Percentiles rank a stretch among this genome's conserved stretches.
Evolutionary conservation across 2,888 invertebrate species (phyloP).

Genomic region (Andrena flavipes): DNA sequence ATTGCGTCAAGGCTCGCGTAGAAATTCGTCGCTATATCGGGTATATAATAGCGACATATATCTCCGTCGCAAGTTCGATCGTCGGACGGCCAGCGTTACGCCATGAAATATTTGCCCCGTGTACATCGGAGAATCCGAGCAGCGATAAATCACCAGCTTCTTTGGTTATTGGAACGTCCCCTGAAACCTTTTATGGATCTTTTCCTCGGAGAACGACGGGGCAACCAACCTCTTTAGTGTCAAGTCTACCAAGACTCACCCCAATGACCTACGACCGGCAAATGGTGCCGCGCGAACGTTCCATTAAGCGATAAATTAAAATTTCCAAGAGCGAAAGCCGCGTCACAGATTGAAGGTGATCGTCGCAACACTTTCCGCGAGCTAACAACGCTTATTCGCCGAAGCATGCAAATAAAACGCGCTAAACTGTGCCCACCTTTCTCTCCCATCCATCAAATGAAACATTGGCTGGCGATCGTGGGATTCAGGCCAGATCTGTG

Average conservation of each 20-base stretch:
- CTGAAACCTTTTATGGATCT: slow-evolving; percentile 31
- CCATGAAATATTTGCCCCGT: slow-evolving; percentile 38
- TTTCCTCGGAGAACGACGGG: slow-evolving; percentile 38
- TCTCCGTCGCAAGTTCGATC: slow-evolving; percentile 7
- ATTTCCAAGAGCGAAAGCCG: slow-evolving; percentile 14
- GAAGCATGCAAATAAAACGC: not conserved
- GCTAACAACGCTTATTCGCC: not conserved
- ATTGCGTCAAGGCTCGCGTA: not conserved
- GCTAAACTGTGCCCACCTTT: not conserved
- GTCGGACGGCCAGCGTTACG: slow-evolving; percentile 8
- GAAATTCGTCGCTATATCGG: not conserved
- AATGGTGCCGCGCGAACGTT: slow-evolving; percentile 44
- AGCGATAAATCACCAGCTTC: slow-evolving; percentile 60
- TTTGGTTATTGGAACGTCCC: slow-evolving; percentile 56
- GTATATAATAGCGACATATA: slow-evolving; percentile 15
- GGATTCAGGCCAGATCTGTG: not conserved
- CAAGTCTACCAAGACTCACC: slow-evolving; percentile 10
- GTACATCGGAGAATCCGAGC: slow-evolving; percentile 38
- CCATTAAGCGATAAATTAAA: slow-evolving; percentile 66
- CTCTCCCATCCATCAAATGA: not conserved
- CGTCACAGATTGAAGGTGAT: slow-evolving; percentile 22
- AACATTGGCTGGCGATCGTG: slow-evolving; percentile 5
- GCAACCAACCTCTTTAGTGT: slow-evolving; percentile 10
- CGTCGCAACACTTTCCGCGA: no score
- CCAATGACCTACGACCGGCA: slow-evolving; percentile 14